phyloP scores from a whole-genome alignment of 2,113 vertebrate genomes.

The Apodemus speciosus region DNA sequence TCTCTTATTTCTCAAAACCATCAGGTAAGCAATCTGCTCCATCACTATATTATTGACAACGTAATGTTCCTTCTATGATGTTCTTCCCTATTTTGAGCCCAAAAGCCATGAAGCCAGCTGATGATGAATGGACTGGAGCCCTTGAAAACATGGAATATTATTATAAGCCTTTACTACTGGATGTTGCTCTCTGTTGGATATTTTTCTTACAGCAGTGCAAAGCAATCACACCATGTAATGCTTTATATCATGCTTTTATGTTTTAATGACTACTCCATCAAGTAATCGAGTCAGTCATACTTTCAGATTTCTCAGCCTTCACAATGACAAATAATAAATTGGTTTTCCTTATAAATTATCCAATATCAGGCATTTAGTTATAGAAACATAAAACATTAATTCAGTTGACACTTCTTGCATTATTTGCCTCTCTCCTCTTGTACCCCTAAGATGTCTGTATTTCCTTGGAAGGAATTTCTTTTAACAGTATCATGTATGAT shows the following conservation, averaged over 20 bases:
- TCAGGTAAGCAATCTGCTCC: neutral
- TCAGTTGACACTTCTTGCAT: neutral
- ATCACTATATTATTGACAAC: no score
- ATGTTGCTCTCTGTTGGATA: no score
- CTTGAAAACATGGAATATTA: neutral
- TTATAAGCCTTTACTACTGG: neutral
- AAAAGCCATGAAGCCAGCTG: neutral
- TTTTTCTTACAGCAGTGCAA: neutral
- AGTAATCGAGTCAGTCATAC: neutral
- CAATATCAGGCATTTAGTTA: neutral
- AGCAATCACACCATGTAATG: neutral
- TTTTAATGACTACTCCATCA: neutral
- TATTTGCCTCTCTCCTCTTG: neutral
- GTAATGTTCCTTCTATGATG: neutral
- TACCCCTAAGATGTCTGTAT: no score
- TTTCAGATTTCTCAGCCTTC: neutral
- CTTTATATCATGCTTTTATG: neutral
- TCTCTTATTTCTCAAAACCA: neutral
- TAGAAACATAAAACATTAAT: neutral
- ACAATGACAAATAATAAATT: neutral
- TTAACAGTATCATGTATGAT: neutral
- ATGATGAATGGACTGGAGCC: neutral
- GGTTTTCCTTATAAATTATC: neutral
- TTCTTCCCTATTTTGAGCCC: neutral
- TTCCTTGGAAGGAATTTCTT: neutral